Base-by-base conservation (phyloP, 2,113 vertebrate species). In the Pitta sordida region DNA sequence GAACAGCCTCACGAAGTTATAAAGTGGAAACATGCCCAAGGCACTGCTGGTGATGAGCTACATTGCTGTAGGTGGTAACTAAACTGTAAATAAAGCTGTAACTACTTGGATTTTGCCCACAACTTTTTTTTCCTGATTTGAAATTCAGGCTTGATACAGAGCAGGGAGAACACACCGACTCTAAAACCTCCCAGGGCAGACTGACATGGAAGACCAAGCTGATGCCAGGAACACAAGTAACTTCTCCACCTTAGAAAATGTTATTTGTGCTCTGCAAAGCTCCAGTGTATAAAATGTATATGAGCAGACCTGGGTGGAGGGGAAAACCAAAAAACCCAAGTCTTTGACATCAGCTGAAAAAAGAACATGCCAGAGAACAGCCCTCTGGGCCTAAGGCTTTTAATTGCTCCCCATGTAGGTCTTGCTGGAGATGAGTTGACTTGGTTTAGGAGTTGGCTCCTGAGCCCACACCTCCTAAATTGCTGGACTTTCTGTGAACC, bases 71-170 rank as follows among this genome's bases (percentile, higher is more conserved):
- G 82, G 78, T 91, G 78, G 86, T 62, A 92, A 73, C 81, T 86
- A 85, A 91, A 91, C 75, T 48, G 78, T 88, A 96, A 96, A 95
- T 92, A 95, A 94, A 91, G 55, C 84, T 94, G 55, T 87, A 92
- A 91, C 43, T 85, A 74, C 65, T 89, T 77, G 71, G 77, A 85
- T 55, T 70, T 83, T 74, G 70, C 84, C 75, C 67, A 86, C 78
- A 92, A 71, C 19, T 20, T 4, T 52, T 85, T 88, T 90, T 73
- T 69, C 85, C 70, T 59, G 56, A 85, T 46, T 69, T 71, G 53
- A 89, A 91, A 91, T 80, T 87, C 58, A 85, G n/a, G 52, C 73
- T 92, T 84, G 49, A 86, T 78, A 65, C 21, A 68, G 52, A 88
- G 86, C 56, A 88, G n/a, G 46, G 71, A 90, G 82, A 92, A 85